Conservation (phyloP, 2,888 invertebrate species). For the Ophioninae sp. region DNA sequence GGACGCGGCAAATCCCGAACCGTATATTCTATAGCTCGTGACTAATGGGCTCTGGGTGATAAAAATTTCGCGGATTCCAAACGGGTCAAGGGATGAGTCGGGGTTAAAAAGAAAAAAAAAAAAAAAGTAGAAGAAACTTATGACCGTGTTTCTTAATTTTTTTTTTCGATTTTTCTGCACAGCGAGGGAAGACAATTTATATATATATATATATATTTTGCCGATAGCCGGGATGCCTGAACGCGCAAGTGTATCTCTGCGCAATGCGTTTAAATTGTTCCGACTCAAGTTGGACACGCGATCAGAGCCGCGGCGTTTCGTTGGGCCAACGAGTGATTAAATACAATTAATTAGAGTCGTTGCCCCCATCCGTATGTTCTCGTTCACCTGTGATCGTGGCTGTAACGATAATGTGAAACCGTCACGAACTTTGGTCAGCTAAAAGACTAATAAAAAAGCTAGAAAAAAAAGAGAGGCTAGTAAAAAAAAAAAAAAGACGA, state of each 20-base stretch:
- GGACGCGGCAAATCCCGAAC: background rate
- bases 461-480: background rate
- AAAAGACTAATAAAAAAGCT: background rate
- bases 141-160: conserved; percentile 10
- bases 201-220: too few species aligned
- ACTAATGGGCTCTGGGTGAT: background rate
- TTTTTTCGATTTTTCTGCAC: background rate
- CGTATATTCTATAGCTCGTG: conserved; percentile 1
- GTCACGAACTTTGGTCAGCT: conserved; percentile 40
- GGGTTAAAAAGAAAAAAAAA: background rate
- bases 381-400: conserved; percentile 8
- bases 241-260: background rate
- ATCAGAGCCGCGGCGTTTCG: conserved; percentile 34
- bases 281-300: conserved; percentile 42
- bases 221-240: background rate
- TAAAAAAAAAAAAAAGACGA: background rate
- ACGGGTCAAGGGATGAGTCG: background rate
- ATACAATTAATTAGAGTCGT: conserved; percentile 49
- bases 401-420: conserved; percentile 29
- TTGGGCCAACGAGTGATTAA: conserved; percentile 37
- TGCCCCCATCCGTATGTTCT: background rate
- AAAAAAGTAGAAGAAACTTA: conserved; percentile 12
- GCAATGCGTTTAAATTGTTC: conserved; percentile 40
- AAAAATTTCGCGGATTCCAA: conserved; percentile 12
- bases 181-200: conserved; percentile 17